Base-by-base conservation (phyloP, 53 echinoderm and acorn worm genomes). In the Mesocentrotus franciscanus region DNA sequence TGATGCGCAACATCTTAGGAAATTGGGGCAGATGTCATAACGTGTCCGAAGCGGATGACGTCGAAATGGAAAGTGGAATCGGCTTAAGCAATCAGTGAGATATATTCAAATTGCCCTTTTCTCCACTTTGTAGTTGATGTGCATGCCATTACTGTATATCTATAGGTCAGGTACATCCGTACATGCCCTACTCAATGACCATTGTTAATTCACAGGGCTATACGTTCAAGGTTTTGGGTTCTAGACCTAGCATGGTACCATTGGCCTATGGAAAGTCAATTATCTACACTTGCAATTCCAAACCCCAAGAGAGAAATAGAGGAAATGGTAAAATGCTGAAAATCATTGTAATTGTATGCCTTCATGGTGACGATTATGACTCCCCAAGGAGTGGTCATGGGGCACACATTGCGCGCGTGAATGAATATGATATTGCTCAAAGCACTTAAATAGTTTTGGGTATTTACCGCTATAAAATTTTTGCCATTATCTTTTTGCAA, bases 1-100 rank as follows among this genome's bases (percentile, higher is more conserved):
- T n/a, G 33, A 87, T 57, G 87, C 22, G 87, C 14, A n/a, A 57
- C 11, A 75, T n/a, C 11, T 58, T 87, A 24, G 87, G 87, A 87
- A 87, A 87, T 58, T 87, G 87, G 58, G 59, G 58, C 87, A 87
- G 87, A 87, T 87, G 87, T 87, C 87, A 87, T 27, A 26, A 12
- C 58, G 29, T 13, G 24, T 87, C 10, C 10, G 59, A 26, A 1
- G 64, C 75, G 87, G 58, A 87, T 59, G 26, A 59, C 3, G 13
- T 24, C 26, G 14, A 87, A 22, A n/a, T 3, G 26, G 58, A 87
- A 87, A 87, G n/a, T 58, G 58, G 57, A 57, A 87, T 29, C 18
- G 87, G 57, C 56, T 81, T 39, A 39, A 10, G 64, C 13, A 13
- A 76, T 42, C 81, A 8, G 33, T 20, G 9, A 7, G 59, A 85